Conservation (phyloP, 2,113 vertebrate species). For the Muscicapa adusta region DNA sequence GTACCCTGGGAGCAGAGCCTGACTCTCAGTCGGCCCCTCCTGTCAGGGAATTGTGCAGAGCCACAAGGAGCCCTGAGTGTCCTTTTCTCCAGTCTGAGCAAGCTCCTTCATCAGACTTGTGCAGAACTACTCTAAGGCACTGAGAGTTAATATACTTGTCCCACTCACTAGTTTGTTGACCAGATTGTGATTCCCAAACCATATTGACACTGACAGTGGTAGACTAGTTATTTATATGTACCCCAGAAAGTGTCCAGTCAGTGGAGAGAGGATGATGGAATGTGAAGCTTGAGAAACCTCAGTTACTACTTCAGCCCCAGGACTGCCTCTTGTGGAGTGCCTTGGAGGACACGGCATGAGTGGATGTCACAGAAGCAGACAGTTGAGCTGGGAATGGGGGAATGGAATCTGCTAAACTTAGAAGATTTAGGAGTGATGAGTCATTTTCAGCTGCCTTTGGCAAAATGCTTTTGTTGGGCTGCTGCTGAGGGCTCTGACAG, state of each 20-base stretch:
- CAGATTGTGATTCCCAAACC: not conserved
- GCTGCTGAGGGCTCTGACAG: not conserved
- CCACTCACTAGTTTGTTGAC: not conserved
- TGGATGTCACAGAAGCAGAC: not conserved
- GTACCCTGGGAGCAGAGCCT: not conserved
- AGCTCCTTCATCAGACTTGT: not conserved
- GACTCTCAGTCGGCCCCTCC: rapidly evolving
- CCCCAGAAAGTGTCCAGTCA: not conserved
- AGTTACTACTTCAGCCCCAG: not conserved
- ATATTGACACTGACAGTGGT: rapidly evolving
- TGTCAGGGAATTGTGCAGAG: not conserved
- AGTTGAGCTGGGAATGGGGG: not conserved
- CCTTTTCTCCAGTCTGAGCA: not conserved
- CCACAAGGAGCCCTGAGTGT: not conserved
- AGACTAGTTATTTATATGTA: not conserved
- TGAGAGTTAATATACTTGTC: not conserved
- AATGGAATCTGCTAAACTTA: not conserved
- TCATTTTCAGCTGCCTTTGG: not conserved
- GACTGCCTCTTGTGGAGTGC: not conserved
- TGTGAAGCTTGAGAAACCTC: not conserved
- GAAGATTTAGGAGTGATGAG: not conserved
- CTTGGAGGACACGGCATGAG: not conserved
- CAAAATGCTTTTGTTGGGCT: not conserved
- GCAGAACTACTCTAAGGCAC: not conserved
- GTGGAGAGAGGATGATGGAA: not conserved